Percentiles rank a stretch among this genome's conserved stretches.
phyloP scores from a whole-genome alignment of 2,888 invertebrate species.

The Drosophila longiperda region DNA sequence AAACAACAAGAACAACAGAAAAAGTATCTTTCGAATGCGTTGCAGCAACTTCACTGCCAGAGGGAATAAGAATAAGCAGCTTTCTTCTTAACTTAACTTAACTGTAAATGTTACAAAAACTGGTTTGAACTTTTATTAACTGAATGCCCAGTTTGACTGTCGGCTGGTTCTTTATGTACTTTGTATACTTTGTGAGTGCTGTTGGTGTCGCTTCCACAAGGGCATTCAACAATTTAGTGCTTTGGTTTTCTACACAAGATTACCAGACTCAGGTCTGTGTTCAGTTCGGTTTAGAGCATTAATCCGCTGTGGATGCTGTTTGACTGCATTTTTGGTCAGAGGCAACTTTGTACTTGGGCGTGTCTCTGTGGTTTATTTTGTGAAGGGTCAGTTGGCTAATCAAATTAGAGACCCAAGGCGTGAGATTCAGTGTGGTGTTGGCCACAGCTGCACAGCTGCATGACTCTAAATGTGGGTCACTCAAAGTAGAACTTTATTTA shows the following conservation, averaged over 20 bases:
- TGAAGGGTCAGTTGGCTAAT: constrained; percentile 61
- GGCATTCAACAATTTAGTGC: constrained; percentile 54
- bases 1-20: background rate
- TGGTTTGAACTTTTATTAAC: constrained; percentile 54
- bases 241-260: constrained; percentile 28
- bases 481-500: constrained; percentile 16
- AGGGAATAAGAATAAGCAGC: constrained; percentile 23
- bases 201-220: constrained; percentile 52
- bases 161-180: constrained; percentile 8
- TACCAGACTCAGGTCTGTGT: constrained; percentile 38
- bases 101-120: constrained; percentile 60
- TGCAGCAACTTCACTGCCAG: constrained; percentile 11
- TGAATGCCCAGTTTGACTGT: constrained; percentile 21
- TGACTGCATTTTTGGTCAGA: constrained; percentile 66
- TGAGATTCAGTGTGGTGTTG: constrained; percentile 30
- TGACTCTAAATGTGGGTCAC: constrained; percentile 38
- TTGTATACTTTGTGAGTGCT: background rate
- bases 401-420: constrained; percentile 44
- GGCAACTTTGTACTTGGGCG: constrained; percentile 20
- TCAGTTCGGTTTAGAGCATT: constrained; percentile 11
- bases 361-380: constrained; percentile 18
- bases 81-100: constrained; percentile 23
- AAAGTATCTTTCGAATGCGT: constrained; percentile 40
- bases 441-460: constrained; percentile 33
- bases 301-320: constrained; percentile 52